Evolutionary conservation across 1,140 invertebrate species (phyloP).

Genomic region (Zaprionus capensis): DNA sequence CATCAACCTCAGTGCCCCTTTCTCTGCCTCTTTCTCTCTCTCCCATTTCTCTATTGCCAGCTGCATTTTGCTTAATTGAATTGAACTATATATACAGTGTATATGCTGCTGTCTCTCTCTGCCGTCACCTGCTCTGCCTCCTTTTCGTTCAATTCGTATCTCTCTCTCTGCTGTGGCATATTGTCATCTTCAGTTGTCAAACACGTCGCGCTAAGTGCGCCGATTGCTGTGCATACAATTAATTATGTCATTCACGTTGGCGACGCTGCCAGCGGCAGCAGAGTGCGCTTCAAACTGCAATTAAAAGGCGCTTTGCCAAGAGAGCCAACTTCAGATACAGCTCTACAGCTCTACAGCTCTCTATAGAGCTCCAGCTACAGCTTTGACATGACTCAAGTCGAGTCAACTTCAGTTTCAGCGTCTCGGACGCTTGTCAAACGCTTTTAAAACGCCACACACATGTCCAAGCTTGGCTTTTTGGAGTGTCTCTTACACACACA

Average conservation of each 20-base stretch:
- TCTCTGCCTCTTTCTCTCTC: no score
- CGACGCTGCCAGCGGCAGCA: conserved; percentile 24
- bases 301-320: conserved; percentile 77
- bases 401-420: conserved; percentile 17
- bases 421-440: conserved; percentile 79
- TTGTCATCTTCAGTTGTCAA: conserved; percentile 80
- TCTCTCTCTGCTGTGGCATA: conserved; percentile 37
- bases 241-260: conserved; percentile 84
- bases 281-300: conserved; percentile 63
- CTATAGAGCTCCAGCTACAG: not conserved
- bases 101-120: not conserved
- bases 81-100: conserved; percentile 9
- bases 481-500: conserved; percentile 47
- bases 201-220: conserved; percentile 75
- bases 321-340: conserved; percentile 8
- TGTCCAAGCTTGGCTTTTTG: conserved; percentile 53
- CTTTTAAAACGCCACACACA: conserved; percentile 81
- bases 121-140: conserved; percentile 38
- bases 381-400: conserved; percentile 32
- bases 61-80: conserved; percentile 71
- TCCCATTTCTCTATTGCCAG: conserved; percentile 20
- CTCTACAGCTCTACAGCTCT: not conserved
- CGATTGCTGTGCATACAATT: conserved; percentile 70
- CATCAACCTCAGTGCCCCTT: not conserved
- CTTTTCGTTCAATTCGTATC: not conserved